Conservation (phyloP, 2,113 vertebrate species). For the Malurus elegans region DNA sequence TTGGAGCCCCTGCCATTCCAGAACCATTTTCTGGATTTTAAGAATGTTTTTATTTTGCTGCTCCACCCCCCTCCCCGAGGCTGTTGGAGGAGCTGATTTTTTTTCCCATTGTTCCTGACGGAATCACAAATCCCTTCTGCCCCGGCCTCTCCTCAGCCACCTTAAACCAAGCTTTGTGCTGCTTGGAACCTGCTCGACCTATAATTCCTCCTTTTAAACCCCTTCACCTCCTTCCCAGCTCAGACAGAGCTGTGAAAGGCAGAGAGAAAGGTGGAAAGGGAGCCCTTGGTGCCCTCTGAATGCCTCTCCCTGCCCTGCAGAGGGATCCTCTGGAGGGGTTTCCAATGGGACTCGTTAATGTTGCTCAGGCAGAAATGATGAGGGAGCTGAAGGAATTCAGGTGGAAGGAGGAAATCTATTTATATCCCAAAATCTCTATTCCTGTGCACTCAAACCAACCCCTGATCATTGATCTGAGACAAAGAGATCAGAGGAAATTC, state of each 20-base stretch:
- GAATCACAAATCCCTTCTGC: not conserved
- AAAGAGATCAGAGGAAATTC: not conserved
- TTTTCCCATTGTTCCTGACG: not conserved
- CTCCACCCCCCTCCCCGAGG: not conserved
- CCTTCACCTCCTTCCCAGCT: not conserved
- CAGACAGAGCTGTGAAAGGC: not conserved
- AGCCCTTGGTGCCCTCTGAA: not conserved
- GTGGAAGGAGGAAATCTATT: slow-evolving; percentile 4
- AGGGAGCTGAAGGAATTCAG: not conserved
- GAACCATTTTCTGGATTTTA: not conserved
- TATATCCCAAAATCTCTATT: not conserved
- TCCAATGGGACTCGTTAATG: not conserved
- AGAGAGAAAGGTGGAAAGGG: not conserved
- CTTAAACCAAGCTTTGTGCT: not conserved
- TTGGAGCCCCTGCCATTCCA: not conserved
- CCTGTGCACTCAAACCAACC: not conserved
- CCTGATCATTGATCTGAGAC: not conserved
- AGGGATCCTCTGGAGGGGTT: not conserved
- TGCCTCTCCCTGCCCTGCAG: not conserved
- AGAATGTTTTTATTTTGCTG: not conserved
- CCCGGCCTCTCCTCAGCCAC: not conserved
- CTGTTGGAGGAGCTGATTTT: not conserved
- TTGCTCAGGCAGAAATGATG: not conserved
- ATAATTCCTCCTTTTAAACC: not conserved
- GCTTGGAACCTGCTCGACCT: not conserved